phyloP scores from a whole-genome alignment of 2,888 invertebrate species.

The Fragum sueziense region DNA sequence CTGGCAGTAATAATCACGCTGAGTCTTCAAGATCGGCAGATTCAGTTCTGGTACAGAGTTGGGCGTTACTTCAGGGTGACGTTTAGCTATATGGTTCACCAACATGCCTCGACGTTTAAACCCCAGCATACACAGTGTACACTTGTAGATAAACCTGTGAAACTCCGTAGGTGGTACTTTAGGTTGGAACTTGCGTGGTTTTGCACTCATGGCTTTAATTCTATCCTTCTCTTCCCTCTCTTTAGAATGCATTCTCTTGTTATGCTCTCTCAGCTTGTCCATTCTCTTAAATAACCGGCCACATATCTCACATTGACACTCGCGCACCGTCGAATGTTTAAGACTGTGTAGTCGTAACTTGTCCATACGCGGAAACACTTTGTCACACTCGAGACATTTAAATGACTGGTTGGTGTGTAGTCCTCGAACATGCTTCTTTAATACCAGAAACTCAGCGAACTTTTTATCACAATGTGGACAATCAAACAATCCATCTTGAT shows the following conservation, averaged over 20 bases:
- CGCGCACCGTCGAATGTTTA: conserved; percentile 86
- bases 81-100: conserved; percentile 92
- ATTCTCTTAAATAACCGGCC: conserved; percentile 91
- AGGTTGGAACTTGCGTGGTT: conserved; percentile 84
- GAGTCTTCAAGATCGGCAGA: conserved; percentile 89
- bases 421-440: conserved; percentile 89
- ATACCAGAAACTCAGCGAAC: conserved; percentile 88
- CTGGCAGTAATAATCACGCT: conserved; percentile 91
- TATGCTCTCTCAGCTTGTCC: conserved; percentile 87
- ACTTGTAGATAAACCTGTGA: conserved; percentile 89
- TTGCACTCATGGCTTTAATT: conserved; percentile 56
- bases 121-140: conserved; percentile 89
- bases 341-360: conserved; percentile 89
- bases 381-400: conserved; percentile 87
- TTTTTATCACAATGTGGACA: conserved; percentile 88
- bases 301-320: conserved; percentile 90
- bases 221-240: conserved; percentile 78
- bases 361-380: conserved; percentile 88
- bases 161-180: conserved; percentile 87
- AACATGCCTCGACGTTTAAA: conserved; percentile 93
- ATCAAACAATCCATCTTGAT: conserved; percentile 86
- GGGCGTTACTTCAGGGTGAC: conserved; percentile 86
- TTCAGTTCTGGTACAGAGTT: conserved; percentile 88
- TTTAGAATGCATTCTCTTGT: conserved; percentile 87
- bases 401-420: conserved; percentile 88